Evolutionary conservation across 1,140 invertebrate genomes (phyloP).

Genomic region (Eurytemora carolleeae): DNA sequence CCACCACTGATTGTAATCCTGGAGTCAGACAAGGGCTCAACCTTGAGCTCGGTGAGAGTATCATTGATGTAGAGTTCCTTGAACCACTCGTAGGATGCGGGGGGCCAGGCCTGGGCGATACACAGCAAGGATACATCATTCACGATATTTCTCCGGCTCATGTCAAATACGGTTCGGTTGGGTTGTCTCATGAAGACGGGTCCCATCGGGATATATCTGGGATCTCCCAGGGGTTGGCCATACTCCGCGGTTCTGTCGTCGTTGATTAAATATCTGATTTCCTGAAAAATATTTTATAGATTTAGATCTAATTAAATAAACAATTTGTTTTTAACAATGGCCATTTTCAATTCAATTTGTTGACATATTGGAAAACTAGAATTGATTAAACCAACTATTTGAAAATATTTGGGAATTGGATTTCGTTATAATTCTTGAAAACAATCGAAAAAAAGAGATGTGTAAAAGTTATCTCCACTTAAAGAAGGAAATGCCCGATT

Average conservation of each 20-base stretch:
- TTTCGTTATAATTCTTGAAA: too few relatives aligned
- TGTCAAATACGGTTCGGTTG: conserved; percentile 55
- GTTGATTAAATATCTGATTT: conserved; percentile 35
- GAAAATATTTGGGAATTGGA: too few relatives aligned
- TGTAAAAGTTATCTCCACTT: too few relatives aligned
- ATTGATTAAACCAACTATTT: too few relatives aligned
- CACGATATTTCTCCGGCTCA: conserved; percentile 41
- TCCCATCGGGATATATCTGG: conserved; percentile 54
- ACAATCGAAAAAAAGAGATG: too few relatives aligned
- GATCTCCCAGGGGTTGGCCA: conserved; percentile 50
- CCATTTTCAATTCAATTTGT: background rate
- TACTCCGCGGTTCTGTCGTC: conserved; percentile 61
- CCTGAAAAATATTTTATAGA: background rate
- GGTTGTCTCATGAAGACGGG: conserved; percentile 74
- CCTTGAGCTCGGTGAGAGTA: conserved; percentile 39
- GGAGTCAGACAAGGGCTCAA: conserved; percentile 49
- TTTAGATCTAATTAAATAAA: background rate
- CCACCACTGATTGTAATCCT: conserved; percentile 76
- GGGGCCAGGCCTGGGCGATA: conserved; percentile 61
- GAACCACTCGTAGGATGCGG: conserved; percentile 76
- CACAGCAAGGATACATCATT: conserved; percentile 51
- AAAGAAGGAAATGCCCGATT: too few relatives aligned
- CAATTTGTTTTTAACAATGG: background rate
- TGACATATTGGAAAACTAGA: too few relatives aligned
- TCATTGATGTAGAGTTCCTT: conserved; percentile 66